These are phyloP conservation scores for Nysson spinosus DNA, from an alignment of 2,888 invertebrate genomes.

Conservation along the genomic window DNA sequence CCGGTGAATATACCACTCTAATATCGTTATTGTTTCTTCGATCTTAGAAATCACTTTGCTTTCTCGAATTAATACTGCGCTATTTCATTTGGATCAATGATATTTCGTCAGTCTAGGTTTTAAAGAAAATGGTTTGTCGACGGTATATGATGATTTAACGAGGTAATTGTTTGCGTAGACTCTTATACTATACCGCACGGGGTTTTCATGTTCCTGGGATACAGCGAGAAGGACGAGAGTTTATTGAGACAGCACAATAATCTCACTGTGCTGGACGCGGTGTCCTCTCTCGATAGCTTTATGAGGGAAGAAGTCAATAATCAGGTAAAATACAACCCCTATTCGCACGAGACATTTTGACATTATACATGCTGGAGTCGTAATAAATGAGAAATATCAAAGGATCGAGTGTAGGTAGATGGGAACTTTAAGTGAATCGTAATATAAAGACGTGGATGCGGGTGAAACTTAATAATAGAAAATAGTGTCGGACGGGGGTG, in stretches of 20 bases:
- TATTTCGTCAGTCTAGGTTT: no score
- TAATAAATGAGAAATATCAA: no score
- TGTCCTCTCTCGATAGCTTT: constrained; percentile 89
- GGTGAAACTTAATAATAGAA: constrained; percentile 48
- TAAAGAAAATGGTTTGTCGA: no score
- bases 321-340: constrained; percentile 81
- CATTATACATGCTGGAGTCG: no score
- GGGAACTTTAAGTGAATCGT: constrained; percentile 13
- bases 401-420: no score
- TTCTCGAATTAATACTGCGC: no score
- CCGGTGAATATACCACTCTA: constrained; percentile 80
- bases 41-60: no score
- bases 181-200: constrained; percentile 90
- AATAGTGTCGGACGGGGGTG: constrained; percentile 27
- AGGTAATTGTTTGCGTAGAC: constrained; percentile 76
- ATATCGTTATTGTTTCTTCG: no score
- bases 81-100: no score
- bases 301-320: constrained; percentile 85
- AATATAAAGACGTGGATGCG: constrained; percentile 22
- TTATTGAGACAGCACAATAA: constrained; percentile 90
- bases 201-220: constrained; percentile 92
- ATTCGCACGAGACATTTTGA: no score
- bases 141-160: not conserved
- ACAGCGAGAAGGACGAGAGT: constrained; percentile 92
- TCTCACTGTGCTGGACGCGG: constrained; percentile 90